These are phyloP conservation scores for Centropus unirufus DNA, from an alignment of 2,113 vertebrate species.

Conservation along the genomic window DNA sequence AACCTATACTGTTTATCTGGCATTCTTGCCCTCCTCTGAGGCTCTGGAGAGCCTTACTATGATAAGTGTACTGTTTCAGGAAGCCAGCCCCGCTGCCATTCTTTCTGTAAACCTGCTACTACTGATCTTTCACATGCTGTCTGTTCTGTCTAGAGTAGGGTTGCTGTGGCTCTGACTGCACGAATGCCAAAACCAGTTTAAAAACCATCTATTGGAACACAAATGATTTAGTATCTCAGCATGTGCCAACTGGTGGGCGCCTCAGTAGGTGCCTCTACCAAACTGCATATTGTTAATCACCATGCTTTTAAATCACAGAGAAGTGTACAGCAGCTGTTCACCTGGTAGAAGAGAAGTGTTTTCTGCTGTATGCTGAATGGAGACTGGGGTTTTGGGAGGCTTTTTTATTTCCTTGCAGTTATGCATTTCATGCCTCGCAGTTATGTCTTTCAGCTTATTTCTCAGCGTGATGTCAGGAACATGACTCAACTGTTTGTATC, in stretches of 20 bases:
- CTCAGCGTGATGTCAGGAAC: neutral
- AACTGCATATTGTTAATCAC: conserved; percentile 10
- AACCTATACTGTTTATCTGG: neutral
- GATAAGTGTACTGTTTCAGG: neutral
- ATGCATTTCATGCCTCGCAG: neutral
- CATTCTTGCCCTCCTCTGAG: neutral
- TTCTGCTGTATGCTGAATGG: neutral
- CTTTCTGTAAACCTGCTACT: neutral
- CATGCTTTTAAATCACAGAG: neutral
- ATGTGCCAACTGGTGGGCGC: neutral
- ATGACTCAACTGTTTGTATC: neutral
- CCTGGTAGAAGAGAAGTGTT: neutral
- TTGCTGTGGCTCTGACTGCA: neutral
- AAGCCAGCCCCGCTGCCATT: neutral
- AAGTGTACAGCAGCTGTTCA: conserved; percentile 1
- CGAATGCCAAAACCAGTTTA: neutral
- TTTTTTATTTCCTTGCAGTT: neutral
- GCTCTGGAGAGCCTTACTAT: neutral
- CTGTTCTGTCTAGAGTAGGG: neutral
- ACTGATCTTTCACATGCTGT: neutral
- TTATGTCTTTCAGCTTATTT: neutral
- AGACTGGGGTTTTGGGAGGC: neutral
- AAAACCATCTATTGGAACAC: neutral
- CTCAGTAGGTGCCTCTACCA: neutral
- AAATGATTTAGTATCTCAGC: neutral